Percentiles rank a stretch among this genome's conserved stretches.
Evolutionary conservation across 2,113 vertebrate genomes (phyloP).

Genomic region (Dicrurus megarhynchus): DNA sequence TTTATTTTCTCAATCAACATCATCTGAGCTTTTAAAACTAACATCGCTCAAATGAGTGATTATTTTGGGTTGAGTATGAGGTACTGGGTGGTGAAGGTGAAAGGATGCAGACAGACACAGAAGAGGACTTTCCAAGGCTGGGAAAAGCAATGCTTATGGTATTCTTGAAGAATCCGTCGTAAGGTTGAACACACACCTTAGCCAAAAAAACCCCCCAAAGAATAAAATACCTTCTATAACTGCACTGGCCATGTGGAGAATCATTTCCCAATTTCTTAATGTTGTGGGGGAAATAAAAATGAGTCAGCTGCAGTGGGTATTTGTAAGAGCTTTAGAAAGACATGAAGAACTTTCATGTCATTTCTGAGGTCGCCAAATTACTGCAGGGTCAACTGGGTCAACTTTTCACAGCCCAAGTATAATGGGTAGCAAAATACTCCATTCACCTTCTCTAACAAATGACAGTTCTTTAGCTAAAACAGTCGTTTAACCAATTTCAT

Average conservation of each 20-base stretch:
- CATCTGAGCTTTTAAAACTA: background rate
- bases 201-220: background rate
- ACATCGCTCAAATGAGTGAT: background rate
- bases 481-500: background rate
- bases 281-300: background rate
- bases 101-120: background rate
- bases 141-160: background rate
- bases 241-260: background rate
- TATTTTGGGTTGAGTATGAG: background rate
- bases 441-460: background rate
- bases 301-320: background rate
- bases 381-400: background rate
- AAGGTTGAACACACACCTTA: background rate
- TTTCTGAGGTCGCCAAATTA: background rate
- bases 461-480: background rate
- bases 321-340: background rate
- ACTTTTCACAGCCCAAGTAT: background rate
- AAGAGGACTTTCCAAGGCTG: background rate
- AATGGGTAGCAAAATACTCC: background rate
- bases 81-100: background rate
- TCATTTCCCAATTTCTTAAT: background rate
- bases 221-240: background rate
- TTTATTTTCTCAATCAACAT: slow-evolving; percentile 65
- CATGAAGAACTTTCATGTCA: background rate
- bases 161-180: background rate